Conservation (phyloP, 2,797 vertebrate species). For the Gambelia wislizenii region DNA sequence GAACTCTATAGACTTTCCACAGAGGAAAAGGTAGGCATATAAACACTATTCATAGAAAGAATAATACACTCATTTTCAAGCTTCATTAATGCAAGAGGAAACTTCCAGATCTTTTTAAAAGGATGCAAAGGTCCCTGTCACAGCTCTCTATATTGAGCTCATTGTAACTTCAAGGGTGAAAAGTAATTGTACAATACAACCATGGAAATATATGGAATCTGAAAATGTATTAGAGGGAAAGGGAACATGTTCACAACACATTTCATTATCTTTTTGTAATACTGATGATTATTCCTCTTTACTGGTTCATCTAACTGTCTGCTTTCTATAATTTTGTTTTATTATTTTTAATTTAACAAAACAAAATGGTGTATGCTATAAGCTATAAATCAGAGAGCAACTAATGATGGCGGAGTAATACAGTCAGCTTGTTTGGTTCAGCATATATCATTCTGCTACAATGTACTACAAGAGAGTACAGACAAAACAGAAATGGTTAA, state of each 20-base stretch:
- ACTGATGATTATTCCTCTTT: constrained; percentile 54
- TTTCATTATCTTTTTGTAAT: constrained; percentile 56
- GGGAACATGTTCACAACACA: constrained; percentile 46
- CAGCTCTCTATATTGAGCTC: constrained; percentile 29
- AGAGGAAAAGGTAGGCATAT: not conserved
- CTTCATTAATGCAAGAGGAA: constrained; percentile 28
- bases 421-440: constrained; percentile 53
- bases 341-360: constrained; percentile 68
- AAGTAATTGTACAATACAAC: not conserved
- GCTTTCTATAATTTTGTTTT: constrained; percentile 62
- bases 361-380: constrained; percentile 63
- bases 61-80: constrained; percentile 20
- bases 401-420: constrained; percentile 63
- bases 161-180: not conserved
- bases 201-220: constrained; percentile 52
- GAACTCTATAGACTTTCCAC: not conserved
- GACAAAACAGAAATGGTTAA: not conserved
- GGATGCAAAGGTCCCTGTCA: constrained; percentile 41
- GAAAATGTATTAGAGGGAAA: constrained; percentile 15
- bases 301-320: constrained; percentile 52
- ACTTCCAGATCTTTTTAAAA: constrained; percentile 28
- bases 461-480: not conserved
- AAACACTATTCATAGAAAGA: constrained; percentile 40
- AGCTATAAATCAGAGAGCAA: constrained; percentile 66
- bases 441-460: constrained; percentile 21